Base-by-base conservation (phyloP, 2,113 vertebrate genomes). In the Xenopus borealis region DNA sequence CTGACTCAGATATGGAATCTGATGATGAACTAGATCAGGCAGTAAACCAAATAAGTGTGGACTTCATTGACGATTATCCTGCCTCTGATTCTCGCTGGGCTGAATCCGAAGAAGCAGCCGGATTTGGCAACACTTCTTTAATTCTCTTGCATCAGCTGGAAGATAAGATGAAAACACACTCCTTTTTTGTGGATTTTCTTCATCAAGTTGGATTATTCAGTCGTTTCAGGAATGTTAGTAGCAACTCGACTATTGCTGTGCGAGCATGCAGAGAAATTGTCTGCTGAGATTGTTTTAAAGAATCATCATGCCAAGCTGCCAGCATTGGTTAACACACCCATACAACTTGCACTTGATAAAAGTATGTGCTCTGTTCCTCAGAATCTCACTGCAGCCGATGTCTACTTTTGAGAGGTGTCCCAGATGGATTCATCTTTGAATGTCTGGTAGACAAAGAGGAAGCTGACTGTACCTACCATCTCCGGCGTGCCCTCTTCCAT, bases 341-440 rank as follows among this genome's bases (percentile, higher is more conserved):
- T 99, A 67, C 53, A 84, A 62, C 62, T 84, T 0, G 86, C 94
- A 0, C 83, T 99, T 66, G 91, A 88, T 83, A 94, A 86, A 83
- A 93, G 79, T 62, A 84, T 80, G 46, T 76, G 84, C 17, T 73
- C 88, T 0, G 71, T 98, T 69, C 91, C 94, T 0, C 30, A 89
- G 53, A 95, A 85, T 81, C 94, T 99, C 79, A 99, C 95, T 0
- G 83, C 94, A 0, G 95, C 96, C 0, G 97, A 99, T 16, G 88
- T 99, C 71, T 99, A 96, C 86, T 99, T 99, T 80, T 92, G 97
- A 85, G 95, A 98, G 95, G 95, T 98, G n/a, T 98, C 97, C 17
- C 93, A 94, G 81, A 90, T 99, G 80, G 94, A 95, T 72, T 88
- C 0, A 89, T 98, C 81, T 96, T 96, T 8, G 96, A 98, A 65